Evolutionary conservation across 2,797 vertebrate genomes (phyloP).

Genomic region (Esox lucius): DNA sequence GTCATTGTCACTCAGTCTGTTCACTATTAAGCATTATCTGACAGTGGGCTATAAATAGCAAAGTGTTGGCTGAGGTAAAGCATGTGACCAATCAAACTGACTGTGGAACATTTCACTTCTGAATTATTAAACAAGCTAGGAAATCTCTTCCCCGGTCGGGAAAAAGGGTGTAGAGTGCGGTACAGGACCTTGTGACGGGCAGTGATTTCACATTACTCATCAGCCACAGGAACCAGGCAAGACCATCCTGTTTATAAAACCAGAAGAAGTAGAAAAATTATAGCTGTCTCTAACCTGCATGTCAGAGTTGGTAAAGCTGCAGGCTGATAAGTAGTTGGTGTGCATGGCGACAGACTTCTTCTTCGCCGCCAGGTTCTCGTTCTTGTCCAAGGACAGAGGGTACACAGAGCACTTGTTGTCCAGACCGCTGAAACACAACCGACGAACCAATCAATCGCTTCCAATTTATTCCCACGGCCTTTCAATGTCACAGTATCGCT

Average conservation of each 20-base stretch:
- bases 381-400: constrained; percentile 97
- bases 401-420: constrained; percentile 99
- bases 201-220: constrained; percentile 39
- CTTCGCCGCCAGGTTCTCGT: constrained; percentile 97
- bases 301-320: constrained; percentile 99
- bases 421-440: constrained; percentile 79
- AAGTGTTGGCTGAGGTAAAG: constrained; percentile 23
- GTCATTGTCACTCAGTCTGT: constrained; percentile 4
- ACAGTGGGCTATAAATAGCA: constrained; percentile 40
- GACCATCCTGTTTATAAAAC: background rate
- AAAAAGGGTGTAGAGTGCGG: background rate
- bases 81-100: constrained; percentile 47
- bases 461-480: background rate
- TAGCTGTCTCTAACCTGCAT: constrained; percentile 86
- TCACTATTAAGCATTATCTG: background rate
- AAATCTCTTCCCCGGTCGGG: constrained; percentile 7
- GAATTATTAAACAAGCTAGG: constrained; percentile 53
- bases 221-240: background rate
- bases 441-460: background rate
- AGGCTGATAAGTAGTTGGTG: constrained; percentile 98
- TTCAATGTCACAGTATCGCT: background rate
- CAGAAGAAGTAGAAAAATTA: background rate
- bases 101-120: constrained; percentile 33
- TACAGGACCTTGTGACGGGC: background rate
- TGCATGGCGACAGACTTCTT: constrained; percentile 99